phyloP scores from a whole-genome alignment of 30 jellyfish, hydroid and myxozoan species.

The Phacellophora camtschatica region DNA sequence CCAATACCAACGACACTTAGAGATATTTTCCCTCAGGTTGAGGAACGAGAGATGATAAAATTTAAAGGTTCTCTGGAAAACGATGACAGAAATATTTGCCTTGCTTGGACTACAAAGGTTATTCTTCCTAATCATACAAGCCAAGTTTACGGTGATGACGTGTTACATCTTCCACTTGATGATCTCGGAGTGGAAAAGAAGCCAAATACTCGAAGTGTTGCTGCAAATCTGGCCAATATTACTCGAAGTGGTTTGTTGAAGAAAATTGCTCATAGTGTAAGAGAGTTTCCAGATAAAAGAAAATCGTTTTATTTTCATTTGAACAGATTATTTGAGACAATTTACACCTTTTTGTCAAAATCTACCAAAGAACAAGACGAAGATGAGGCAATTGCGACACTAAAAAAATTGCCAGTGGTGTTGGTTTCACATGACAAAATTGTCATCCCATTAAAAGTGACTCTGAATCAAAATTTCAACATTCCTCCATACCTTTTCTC shows the following conservation, averaged over 20 bases:
- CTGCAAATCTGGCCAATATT: conserved; percentile 11
- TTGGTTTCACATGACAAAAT: neutral
- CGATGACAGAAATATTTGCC: neutral
- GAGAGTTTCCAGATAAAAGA: neutral
- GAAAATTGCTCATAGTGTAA: neutral
- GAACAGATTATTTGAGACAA: neutral
- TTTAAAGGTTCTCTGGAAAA: conserved; percentile 9
- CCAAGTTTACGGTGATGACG: neutral
- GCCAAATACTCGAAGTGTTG: neutral
- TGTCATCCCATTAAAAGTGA: conserved; percentile 25
- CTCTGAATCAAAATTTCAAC: neutral
- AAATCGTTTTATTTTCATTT: too few species aligned
- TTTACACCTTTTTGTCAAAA: too few species aligned
- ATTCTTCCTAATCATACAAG: conserved; percentile 29
- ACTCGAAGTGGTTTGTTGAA: neutral
- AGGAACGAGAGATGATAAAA: neutral
- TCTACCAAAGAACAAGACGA: neutral
- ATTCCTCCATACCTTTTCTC: conserved; percentile 54
- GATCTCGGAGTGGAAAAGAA: neutral
- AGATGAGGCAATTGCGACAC: neutral
- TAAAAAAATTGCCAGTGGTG: neutral
- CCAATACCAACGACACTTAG: neutral
- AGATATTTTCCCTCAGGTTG: neutral
- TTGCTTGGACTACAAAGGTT: conserved; percentile 31
- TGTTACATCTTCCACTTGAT: neutral